Conservation (phyloP, 2,113 vertebrate genomes). For the pig (Sus scrofa) region T2T-Sscrofa CM000825.6:83066501-83067000, state of each 20-base stretch:
- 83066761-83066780: neutral
- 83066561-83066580: conserved; percentile 76
- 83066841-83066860: neutral
- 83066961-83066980: neutral
- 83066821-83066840: neutral
- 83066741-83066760: neutral
- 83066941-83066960: neutral
- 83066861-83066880: neutral
- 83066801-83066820: neutral
- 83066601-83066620: conserved; percentile 76
- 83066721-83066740: neutral
- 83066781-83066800: neutral
- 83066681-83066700: neutral
- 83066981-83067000: neutral
- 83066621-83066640: conserved; percentile 54
- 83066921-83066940: neutral
- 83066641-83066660: too few relatives aligned
- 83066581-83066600: neutral
- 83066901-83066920: neutral
- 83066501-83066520: too few relatives aligned
- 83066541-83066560: too few relatives aligned
- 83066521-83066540: too few relatives aligned
- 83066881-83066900: neutral
- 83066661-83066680: neutral
- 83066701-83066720: neutral